These are phyloP conservation scores for Tachysurus fulvidraco DNA, from an alignment of 2,113 vertebrate genomes.

Conservation along the genomic window DNA sequence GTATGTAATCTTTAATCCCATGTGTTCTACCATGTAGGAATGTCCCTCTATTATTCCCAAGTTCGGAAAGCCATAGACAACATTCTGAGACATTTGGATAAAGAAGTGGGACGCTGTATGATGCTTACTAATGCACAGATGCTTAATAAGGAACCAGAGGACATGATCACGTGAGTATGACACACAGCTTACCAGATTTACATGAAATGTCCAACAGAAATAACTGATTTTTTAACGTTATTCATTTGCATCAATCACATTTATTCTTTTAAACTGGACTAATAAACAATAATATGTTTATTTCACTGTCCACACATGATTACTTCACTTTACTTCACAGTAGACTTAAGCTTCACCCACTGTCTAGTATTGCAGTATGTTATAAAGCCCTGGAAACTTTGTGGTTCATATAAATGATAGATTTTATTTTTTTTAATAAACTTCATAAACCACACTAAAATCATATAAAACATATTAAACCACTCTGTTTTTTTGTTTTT, in stretches of 20 bases:
- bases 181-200: not conserved
- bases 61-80: slow-evolving; percentile 95
- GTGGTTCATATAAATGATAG: not conserved
- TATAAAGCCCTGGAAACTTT: not conserved
- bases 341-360: not conserved
- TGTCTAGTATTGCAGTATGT: not conserved
- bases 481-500: not conserved
- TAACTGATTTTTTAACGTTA: not conserved
- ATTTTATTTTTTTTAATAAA: not conserved
- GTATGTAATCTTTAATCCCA: not conserved
- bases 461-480: not conserved
- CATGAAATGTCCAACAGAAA: not conserved
- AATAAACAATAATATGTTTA: not conserved
- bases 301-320: not conserved
- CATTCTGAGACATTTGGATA: slow-evolving; percentile 95
- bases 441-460: not conserved
- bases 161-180: slow-evolving; percentile 96
- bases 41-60: slow-evolving; percentile 97
- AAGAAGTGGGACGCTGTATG: slow-evolving; percentile 98
- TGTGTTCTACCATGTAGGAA: slow-evolving; percentile 73
- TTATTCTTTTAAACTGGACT: not conserved
- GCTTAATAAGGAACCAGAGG: slow-evolving; percentile 98
- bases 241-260: not conserved
- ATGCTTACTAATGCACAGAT: slow-evolving; percentile 97
- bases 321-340: not conserved